Conservation (phyloP, 2,888 invertebrate genomes). For the Eilema griseolum region DNA sequence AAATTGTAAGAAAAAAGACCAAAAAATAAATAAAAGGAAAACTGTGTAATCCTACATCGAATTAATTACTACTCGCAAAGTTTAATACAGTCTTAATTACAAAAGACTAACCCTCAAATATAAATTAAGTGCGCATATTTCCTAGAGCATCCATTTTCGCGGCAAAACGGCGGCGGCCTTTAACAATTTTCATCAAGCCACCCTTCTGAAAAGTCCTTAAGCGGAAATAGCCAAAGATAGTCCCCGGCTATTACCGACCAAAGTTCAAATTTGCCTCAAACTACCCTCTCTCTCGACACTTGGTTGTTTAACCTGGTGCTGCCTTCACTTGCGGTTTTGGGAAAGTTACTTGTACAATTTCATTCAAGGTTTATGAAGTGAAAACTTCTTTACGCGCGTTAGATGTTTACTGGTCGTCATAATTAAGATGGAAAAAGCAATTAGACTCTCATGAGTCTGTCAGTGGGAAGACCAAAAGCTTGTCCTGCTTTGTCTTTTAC, state of each 20-base stretch:
- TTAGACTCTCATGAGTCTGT: too few relatives aligned
- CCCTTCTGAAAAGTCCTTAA: constrained; percentile 50
- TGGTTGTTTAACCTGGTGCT: constrained; percentile 65
- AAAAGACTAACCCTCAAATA: constrained; percentile 37
- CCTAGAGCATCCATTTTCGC: constrained; percentile 40
- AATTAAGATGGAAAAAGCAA: too few relatives aligned
- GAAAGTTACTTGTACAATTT: constrained; percentile 7
- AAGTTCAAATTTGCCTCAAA: constrained; percentile 66
- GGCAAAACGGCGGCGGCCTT: constrained; percentile 44
- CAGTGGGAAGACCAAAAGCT: too few relatives aligned
- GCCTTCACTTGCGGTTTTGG: constrained; percentile 46
- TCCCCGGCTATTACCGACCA: constrained; percentile 59
- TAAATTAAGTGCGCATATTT: constrained; percentile 53
- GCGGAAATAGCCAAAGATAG: constrained; percentile 58
- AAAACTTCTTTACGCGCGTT: too few relatives aligned
- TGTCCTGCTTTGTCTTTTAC: too few relatives aligned
- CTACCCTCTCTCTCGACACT: constrained; percentile 59
- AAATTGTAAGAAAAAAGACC: background rate
- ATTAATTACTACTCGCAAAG: constrained; percentile 22
- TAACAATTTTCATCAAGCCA: constrained; percentile 54
- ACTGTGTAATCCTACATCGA: constrained; percentile 3
- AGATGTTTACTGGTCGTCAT: too few relatives aligned
- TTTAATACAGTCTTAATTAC: constrained; percentile 48
- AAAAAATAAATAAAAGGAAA: background rate
- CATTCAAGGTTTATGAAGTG: background rate